Evolutionary conservation across 2,888 invertebrate species (phyloP), one percentile per base, ranked within the genome.

Genomic region (Tenthredo mesomela): DNA sequence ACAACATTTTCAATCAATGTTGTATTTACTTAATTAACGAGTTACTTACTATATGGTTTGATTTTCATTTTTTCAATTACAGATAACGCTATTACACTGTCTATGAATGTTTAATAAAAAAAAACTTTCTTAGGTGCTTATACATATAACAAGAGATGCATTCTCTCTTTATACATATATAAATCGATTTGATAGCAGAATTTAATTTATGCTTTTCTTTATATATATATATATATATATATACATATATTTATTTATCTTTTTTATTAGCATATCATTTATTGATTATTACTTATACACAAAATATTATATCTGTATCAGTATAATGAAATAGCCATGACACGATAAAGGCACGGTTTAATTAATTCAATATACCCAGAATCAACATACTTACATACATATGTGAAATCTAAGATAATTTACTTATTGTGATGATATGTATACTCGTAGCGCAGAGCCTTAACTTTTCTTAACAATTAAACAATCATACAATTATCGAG

Each of bases 41-140:
- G 73, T 73, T 73, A 73, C 43, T 73, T n/a, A n/a, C 29, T 73
- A 43, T 12, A 43, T 73, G 1, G 25, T 67, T 67, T 67, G 2
- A 21, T 40, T n/a, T 43, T 43, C 4, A 43, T 21, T 21, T n/a
- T 73, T 43, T 73, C 29, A 29, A 15, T 54, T 77, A 54, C 54
- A 50, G 29, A 29, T 77, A 54, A 37, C 15, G 3, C 25, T 50
- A 29, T 77, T 29, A 77, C 18, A 18, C 5, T 77, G 25, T 77
- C 29, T 77, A 77, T 50, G 33, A 50, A 50, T 77, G 50, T 77
- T 77, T 40, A 15, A 61, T 40, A 15, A 61, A 37, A 37, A 61
- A 40, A 40, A 21, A 37, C 2, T 21, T 78, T 78, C n/a, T 54
- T 78, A 33, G 78, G 54, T 78, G 78, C 78, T 29, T 78, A 37